phyloP scores from a whole-genome alignment of 2,113 vertebrate genomes.

The Cryptomyrus ogoouensis region DNA sequence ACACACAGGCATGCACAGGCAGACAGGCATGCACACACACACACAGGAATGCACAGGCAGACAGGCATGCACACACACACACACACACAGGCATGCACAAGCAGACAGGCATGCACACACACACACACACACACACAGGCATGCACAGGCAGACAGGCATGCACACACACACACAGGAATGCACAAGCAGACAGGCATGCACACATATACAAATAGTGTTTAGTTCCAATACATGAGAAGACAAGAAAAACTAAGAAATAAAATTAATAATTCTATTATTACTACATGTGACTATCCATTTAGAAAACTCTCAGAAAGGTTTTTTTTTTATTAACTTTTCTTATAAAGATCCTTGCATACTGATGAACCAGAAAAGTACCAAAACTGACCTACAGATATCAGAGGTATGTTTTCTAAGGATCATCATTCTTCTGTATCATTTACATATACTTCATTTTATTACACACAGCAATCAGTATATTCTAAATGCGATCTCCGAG shows the following conservation, averaged over 20 bases:
- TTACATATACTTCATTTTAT: not conserved
- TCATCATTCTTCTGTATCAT: not conserved
- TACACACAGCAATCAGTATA: not conserved
- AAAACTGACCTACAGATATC: not conserved
- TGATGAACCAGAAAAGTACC: not conserved
- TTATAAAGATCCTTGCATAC: not conserved
- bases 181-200: not conserved
- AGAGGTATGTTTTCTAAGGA: not conserved
- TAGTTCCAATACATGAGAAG: not conserved
- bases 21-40: not conserved
- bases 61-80: not conserved
- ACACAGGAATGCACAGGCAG: not conserved
- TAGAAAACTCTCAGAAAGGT: not conserved
- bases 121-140: not conserved
- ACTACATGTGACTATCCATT: not conserved
- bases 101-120: too few species aligned
- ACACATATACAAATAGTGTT: not conserved
- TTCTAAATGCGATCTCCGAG: not conserved
- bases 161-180: not conserved
- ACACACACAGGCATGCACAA: not conserved
- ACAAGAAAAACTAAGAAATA: not conserved
- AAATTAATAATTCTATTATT: not conserved
- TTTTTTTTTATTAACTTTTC: not conserved
- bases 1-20: not conserved
- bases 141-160: too few species aligned